Evolutionary conservation across 1,140 invertebrate species (phyloP).

Genomic region (Aricia agestis): DNA sequence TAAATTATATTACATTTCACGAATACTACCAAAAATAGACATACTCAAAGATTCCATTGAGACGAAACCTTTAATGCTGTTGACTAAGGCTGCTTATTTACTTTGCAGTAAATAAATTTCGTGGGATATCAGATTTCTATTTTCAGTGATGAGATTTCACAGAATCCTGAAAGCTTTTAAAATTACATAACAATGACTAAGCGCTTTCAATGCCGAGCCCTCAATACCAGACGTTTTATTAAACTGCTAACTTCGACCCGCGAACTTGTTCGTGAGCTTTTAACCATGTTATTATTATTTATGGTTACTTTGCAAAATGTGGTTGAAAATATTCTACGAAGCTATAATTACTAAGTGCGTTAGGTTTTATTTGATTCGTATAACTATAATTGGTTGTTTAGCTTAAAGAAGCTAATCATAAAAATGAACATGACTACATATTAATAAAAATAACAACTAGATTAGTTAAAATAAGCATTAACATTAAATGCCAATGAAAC

Average conservation of each 20-base stretch:
- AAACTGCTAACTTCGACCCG: not conserved
- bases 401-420: no score
- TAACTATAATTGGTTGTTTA: no score
- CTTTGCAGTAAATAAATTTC: not conserved
- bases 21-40: not conserved
- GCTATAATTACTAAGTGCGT: no score
- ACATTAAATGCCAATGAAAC: no score
- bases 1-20: no score
- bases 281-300: not conserved
- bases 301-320: not conserved
- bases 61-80: not conserved
- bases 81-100: not conserved
- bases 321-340: no score
- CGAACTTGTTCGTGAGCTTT: not conserved
- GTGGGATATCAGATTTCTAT: not conserved
- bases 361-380: no score
- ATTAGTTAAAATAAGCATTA: no score
- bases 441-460: no score
- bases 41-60: not conserved
- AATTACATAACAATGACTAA: constrained; percentile 3
- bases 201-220: not conserved
- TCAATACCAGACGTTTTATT: not conserved
- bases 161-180: constrained; percentile 3
- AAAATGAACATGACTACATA: no score
- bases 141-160: not conserved